Conservation (phyloP, 2,888 invertebrate genomes). For the Cryptophagus acutangulus region DNA sequence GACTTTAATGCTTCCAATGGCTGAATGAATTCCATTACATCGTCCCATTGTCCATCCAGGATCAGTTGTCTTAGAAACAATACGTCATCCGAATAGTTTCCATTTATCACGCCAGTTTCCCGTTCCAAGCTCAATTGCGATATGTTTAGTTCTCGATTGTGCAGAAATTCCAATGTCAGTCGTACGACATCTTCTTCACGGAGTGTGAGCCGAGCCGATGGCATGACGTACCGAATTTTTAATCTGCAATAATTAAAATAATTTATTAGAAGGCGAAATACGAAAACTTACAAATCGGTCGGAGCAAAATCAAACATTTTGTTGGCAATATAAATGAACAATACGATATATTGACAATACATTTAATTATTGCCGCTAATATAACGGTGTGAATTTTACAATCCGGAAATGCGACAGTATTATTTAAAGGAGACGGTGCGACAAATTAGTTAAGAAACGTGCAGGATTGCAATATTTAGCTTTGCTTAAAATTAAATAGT, state of each 20-base stretch:
- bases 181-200: slow-evolving; percentile 87
- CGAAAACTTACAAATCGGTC: too few species aligned
- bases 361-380: too few species aligned
- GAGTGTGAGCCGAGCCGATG: slow-evolving; percentile 76
- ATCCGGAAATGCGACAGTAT: too few species aligned
- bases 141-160: slow-evolving; percentile 88
- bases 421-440: too few species aligned
- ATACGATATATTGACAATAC: too few species aligned
- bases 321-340: too few species aligned
- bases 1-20: slow-evolving; percentile 77
- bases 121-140: slow-evolving; percentile 85
- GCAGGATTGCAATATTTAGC: too few species aligned
- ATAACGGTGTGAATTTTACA: too few species aligned
- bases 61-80: slow-evolving; percentile 91
- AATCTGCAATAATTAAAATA: slow-evolving; percentile 44
- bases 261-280: slow-evolving; percentile 19
- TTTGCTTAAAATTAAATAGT: too few species aligned
- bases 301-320: too few species aligned
- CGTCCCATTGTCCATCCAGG: slow-evolving; percentile 97
- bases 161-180: slow-evolving; percentile 77
- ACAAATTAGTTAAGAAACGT: too few species aligned
- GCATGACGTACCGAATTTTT: slow-evolving; percentile 59
- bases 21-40: slow-evolving; percentile 92
- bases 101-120: slow-evolving; percentile 93
- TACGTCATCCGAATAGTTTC: slow-evolving; percentile 88